phyloP scores from a whole-genome alignment of 1,140 invertebrate species.

The Eumaeus atala region DNA sequence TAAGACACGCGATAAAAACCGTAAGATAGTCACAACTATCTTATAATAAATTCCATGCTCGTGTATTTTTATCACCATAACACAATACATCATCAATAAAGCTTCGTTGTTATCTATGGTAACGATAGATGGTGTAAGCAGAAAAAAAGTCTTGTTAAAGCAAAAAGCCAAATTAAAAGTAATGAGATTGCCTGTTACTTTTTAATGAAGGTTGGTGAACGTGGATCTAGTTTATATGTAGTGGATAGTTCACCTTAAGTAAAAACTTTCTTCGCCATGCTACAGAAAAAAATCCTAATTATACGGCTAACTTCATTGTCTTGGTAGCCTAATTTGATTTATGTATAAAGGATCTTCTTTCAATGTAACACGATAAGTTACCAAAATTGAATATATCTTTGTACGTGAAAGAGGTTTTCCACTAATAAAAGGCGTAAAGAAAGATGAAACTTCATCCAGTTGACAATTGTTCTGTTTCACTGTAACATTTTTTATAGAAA shows the following conservation, averaged over 20 bases:
- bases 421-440: too few species aligned
- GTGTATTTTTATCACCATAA: too few species aligned
- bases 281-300: conserved; percentile 2
- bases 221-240: not conserved
- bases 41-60: too few species aligned
- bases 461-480: too few species aligned
- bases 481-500: too few species aligned
- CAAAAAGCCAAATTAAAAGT: conserved; percentile 6
- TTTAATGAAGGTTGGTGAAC: conserved; percentile 11
- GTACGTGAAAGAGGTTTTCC: too few species aligned
- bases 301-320: not conserved
- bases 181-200: conserved; percentile 7
- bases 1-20: too few species aligned
- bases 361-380: conserved; percentile 2
- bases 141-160: conserved; percentile 3
- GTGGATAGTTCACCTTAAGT: conserved; percentile 8
- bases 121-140: too few species aligned
- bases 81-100: too few species aligned
- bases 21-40: too few species aligned
- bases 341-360: conserved; percentile 5
- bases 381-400: not conserved
- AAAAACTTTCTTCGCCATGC: conserved; percentile 1
- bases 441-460: too few species aligned
- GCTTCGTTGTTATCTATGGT: too few species aligned
- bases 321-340: conserved; percentile 8